Base-by-base conservation (phyloP, 2,888 invertebrate species). In the Sycophila texana region DNA sequence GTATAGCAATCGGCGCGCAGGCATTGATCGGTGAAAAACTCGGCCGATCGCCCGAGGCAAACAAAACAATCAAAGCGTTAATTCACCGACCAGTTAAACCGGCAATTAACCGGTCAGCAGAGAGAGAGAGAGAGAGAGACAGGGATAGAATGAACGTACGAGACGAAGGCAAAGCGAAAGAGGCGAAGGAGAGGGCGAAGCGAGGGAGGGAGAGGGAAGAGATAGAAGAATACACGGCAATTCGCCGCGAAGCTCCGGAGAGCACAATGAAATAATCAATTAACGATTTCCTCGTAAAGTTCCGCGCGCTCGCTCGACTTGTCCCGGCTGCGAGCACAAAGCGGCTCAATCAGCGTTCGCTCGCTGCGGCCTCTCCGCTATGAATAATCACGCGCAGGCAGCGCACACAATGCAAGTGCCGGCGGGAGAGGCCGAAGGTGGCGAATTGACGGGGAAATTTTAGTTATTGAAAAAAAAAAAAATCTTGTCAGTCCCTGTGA, bases 221-320 rank as follows among this genome's bases (percentile, higher is more conserved):
- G 39, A 51, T 26, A 65, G 20, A 39, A 39, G 13, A n/a, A n/a
- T n/a, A 26, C 18, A 30, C 26, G 72, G 18, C 73, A 55, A 58
- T 75, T 60, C 49, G 16, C 53, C 49, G 13, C 30, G 22, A 3
- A 61, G 20, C 13, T 2, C 39, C 16, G 5, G n/a, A 39, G 63
- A 20, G 26, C 47, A 58, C 70, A 79, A 68, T 73, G 51, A 74
- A 74, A 79, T 74, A 74, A 79, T 79, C 74, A 70, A 74, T 79
- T 65, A 70, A 70, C 57, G 74, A 74, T 79, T 79, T 63, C 63
- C 79, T 65, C 57, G 58, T 57, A 61, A 65, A 71, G 77, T 63
- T 65, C n/a, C 58, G n/a, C 58, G 10, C 53, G 66, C n/a, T 47
- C 16, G 53, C 14, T 53, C 53, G 16, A 53, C n/a, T 53, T 53